Conservation (phyloP, 1,140 invertebrate species). For the Drosophila kanapiae region DNA sequence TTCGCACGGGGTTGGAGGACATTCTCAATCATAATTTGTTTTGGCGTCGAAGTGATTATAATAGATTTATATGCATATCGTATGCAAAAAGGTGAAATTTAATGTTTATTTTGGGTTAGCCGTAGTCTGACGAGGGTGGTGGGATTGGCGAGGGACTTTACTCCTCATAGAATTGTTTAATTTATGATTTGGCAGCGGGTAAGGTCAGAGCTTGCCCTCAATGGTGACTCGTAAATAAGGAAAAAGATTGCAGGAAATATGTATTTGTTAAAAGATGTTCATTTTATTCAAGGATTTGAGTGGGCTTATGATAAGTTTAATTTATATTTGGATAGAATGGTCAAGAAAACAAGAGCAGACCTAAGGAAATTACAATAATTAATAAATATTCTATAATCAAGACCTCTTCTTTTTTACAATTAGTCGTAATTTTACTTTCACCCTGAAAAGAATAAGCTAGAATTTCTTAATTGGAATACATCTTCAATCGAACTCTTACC, state of each 20-base stretch:
- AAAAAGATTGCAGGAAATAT: neutral
- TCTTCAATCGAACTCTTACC: neutral
- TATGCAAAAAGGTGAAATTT: slow-evolving; percentile 63
- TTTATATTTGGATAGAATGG: neutral
- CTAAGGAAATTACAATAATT: neutral
- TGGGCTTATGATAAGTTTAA: neutral
- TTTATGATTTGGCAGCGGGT: slow-evolving; percentile 27
- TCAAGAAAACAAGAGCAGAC: neutral
- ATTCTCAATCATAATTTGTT: slow-evolving; percentile 82
- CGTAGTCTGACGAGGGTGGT: slow-evolving; percentile 8
- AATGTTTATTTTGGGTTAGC: slow-evolving; percentile 47
- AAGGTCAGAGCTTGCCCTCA: slow-evolving; percentile 6
- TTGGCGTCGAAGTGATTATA: slow-evolving; percentile 80
- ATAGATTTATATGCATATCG: slow-evolving; percentile 76
- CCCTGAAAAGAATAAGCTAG: neutral
- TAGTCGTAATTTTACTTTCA: neutral
- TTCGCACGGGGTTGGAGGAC: slow-evolving; percentile 51
- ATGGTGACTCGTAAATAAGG: slow-evolving; percentile 30
- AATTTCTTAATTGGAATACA: slow-evolving; percentile 15
- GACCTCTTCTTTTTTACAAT: neutral
- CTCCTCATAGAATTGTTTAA: slow-evolving; percentile 30
- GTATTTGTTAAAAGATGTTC: neutral
- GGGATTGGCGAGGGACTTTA: slow-evolving; percentile 16
- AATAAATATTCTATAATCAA: neutral
- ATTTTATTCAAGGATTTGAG: slow-evolving; percentile 6